A percentile compares a stretch with the other conserved stretches of the same genome.
Evolutionary conservation across 2,888 invertebrate genomes (phyloP).

Genomic region (Notodonta dromedarius): DNA sequence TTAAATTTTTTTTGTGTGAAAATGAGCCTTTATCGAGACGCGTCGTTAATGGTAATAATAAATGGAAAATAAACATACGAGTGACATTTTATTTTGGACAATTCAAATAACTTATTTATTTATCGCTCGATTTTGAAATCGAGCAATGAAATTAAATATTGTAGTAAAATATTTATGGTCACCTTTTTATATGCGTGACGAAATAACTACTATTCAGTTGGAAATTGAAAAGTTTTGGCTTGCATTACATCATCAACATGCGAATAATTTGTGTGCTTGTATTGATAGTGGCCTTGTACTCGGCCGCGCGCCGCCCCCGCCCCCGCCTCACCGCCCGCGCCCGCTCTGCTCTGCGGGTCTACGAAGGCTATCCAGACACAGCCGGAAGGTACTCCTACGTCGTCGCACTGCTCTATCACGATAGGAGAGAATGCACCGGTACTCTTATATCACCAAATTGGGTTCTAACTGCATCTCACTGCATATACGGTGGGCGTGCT

Average conservation of each 20-base stretch:
- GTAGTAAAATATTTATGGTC: background rate
- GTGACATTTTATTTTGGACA: no score
- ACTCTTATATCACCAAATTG: conserved; percentile 18
- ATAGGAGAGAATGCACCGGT: conserved; percentile 13
- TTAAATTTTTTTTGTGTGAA: no score
- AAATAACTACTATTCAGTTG: background rate
- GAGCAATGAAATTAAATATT: background rate
- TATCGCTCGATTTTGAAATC: no score
- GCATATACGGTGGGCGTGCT: background rate
- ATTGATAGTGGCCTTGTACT: background rate
- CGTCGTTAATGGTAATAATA: no score
- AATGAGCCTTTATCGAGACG: no score
- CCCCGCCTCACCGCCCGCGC: background rate
- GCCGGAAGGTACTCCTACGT: conserved; percentile 6
- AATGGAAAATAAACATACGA: no score
- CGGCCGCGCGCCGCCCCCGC: background rate
- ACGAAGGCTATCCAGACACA: background rate
- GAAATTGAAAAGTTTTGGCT: background rate
- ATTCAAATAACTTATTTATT: no score
- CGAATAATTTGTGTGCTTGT: background rate
- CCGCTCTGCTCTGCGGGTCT: background rate
- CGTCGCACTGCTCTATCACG: conserved; percentile 4
- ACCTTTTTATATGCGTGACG: background rate
- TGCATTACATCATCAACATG: background rate
- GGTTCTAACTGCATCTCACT: conserved; percentile 22